Base-by-base conservation (phyloP, 2,888 invertebrate species). In the Ganaspis brasiliensis region DNA sequence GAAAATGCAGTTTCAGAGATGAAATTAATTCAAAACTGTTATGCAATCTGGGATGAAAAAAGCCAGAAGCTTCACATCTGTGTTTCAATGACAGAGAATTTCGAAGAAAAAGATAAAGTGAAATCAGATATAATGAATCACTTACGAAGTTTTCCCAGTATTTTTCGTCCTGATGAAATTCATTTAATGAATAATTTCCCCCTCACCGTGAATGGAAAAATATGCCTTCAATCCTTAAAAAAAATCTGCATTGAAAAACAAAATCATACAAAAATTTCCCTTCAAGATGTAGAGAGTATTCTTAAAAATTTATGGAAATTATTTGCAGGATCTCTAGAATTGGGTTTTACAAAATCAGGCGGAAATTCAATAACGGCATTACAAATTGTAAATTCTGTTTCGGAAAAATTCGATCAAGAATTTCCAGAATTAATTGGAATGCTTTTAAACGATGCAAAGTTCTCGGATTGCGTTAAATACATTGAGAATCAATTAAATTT, bases 301-400 rank as follows among this genome's bases (percentile, higher is more conserved):
- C 84, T 88, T 56, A 81, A 76, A 76, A 74, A 82, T 16, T 77
- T 87, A 73, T 90, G 85, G 87, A 77, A 73, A 70, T 82, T 84
- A 49, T 84, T 83, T 85, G 84, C 89, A 40, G 79, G 78, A n/a
- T 72, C 37, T 26, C 79, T 63, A 3, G 76, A 88, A 74, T 91
- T 89, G 81, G 93, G 93, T 75, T 95, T 95, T 89, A 89, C 93
- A 75, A 91, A 93, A 49, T 87, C 93, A 71, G 96, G 97, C 35
- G 97, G 96, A 2, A 94, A 94, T 85, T 97, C 97, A 0, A 92
- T 97, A 78, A 90, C 92, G 37, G 96, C 95, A 16, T 91, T 96
- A 10, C 93, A 95, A 81, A 92, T 96, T 74, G 92, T 93, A 52
- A 93, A 93, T 82, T 93, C 93, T 83, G 86, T 96, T 70, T 93